Evolutionary conservation across 2,888 invertebrate species (phyloP).

Genomic region (Tromatobia lineatoria): DNA sequence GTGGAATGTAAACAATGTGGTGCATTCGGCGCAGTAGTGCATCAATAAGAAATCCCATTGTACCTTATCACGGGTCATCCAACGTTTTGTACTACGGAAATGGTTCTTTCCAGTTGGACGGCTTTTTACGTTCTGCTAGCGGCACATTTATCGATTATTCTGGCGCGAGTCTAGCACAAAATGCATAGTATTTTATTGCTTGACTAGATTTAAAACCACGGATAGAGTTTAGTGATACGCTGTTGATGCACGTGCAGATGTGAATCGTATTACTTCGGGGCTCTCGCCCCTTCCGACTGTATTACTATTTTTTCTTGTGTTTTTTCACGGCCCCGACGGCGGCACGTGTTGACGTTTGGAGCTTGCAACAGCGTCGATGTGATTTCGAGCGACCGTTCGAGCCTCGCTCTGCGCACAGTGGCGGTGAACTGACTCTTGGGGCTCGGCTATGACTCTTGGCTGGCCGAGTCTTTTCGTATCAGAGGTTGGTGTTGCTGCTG

Average conservation of each 20-base stretch:
- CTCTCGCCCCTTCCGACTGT: neutral
- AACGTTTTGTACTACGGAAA: neutral
- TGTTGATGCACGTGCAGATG: neutral
- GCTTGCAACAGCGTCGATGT: neutral
- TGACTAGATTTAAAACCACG: neutral
- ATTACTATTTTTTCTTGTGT: neutral
- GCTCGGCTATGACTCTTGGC: slow-evolving; percentile 43
- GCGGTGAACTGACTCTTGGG: slow-evolving; percentile 61
- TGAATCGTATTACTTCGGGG: neutral
- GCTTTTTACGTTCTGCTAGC: neutral
- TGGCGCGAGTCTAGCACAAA: neutral
- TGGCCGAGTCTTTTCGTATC: slow-evolving; percentile 43
- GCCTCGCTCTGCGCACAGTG: slow-evolving; percentile 55
- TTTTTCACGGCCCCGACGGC: neutral
- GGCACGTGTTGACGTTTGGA: neutral
- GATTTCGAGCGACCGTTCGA: neutral
- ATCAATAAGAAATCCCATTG: neutral
- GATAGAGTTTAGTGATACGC: neutral
- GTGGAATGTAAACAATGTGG: neutral
- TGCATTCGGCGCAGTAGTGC: neutral
- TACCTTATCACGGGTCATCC: slow-evolving; percentile 27
- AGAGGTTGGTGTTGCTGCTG: slow-evolving; percentile 25
- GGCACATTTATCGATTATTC: slow-evolving; percentile 40
- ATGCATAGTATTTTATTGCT: slow-evolving; percentile 5
- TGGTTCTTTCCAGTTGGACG: neutral